Conservation (phyloP, 2,888 invertebrate species). For the Nomada flava region DNA sequence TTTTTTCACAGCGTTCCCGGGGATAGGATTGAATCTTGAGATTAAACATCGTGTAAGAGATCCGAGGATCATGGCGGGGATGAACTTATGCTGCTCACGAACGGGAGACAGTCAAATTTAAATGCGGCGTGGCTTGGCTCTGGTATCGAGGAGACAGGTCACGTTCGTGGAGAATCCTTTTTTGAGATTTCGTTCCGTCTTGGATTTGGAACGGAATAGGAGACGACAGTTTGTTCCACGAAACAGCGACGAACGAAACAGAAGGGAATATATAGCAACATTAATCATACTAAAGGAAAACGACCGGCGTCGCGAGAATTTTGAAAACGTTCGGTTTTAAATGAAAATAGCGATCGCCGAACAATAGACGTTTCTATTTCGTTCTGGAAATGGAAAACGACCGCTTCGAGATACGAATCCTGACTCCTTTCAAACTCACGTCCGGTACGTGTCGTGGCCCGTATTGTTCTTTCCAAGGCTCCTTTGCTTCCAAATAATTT, state of each 20-base stretch:
- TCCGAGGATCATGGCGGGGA: slow-evolving; percentile 51
- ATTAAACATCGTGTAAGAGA: slow-evolving; percentile 61
- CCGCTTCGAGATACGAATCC: slow-evolving; percentile 11
- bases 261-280: slow-evolving; percentile 47
- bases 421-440: slow-evolving; percentile 15
- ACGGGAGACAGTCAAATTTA: slow-evolving; percentile 67
- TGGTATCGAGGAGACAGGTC: slow-evolving; percentile 69
- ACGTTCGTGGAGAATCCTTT: slow-evolving; percentile 64
- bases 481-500: not conserved
- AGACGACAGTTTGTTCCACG: slow-evolving; percentile 49
- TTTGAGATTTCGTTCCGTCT: slow-evolving; percentile 59
- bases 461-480: not conserved
- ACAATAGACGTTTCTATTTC: slow-evolving; percentile 33
- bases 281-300: slow-evolving; percentile 62
- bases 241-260: slow-evolving; percentile 6
- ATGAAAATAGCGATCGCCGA: slow-evolving; percentile 61
- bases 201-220: slow-evolving; percentile 54
- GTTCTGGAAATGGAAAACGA: slow-evolving; percentile 37
- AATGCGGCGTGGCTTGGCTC: slow-evolving; percentile 60
- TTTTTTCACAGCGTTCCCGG: not conserved
- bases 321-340: slow-evolving; percentile 63
- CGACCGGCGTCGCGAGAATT: slow-evolving; percentile 9
- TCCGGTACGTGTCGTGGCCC: slow-evolving; percentile 5
- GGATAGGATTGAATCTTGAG: slow-evolving; percentile 38
- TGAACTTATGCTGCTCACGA: slow-evolving; percentile 72